Evolutionary conservation across 2,797 vertebrate genomes (phyloP).

Genomic region (Sebastes umbrosus): DNA sequence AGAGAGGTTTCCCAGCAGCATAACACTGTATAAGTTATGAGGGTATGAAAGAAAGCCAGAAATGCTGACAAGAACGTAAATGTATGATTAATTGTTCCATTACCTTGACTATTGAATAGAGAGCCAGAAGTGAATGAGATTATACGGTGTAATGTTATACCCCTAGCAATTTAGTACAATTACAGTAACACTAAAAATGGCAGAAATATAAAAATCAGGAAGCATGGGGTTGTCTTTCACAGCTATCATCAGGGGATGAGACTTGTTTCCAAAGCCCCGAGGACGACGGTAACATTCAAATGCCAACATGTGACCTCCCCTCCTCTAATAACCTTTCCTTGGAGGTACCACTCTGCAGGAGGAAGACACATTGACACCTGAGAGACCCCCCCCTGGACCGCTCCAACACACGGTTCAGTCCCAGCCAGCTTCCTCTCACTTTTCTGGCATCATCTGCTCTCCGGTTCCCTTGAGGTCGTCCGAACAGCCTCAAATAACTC

Average conservation of each 20-base stretch:
- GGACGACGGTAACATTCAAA: constrained; percentile 44
- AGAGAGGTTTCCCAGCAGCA: background rate
- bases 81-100: background rate
- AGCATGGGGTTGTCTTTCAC: background rate
- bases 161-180: background rate
- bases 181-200: background rate
- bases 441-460: constrained; percentile 41
- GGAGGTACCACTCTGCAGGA: constrained; percentile 18
- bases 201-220: background rate
- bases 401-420: constrained; percentile 3
- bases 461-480: constrained; percentile 14
- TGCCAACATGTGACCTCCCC: constrained; percentile 20
- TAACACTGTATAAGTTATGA: background rate
- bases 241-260: background rate
- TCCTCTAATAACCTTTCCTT: constrained; percentile 16
- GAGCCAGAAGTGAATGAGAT: background rate
- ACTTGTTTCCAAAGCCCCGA: constrained; percentile 7
- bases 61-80: background rate
- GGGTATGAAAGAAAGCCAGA: background rate
- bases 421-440: constrained; percentile 32
- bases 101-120: background rate
- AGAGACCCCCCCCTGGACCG: constrained; percentile 3
- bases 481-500: constrained; percentile 36
- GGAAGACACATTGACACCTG: constrained; percentile 40
- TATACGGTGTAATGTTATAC: background rate